A percentile compares a stretch with the other conserved stretches of the same genome.
These are phyloP conservation scores for Python bivittatus DNA, from an alignment of 2,113 vertebrate genomes.

Conservation along the genomic window DNA sequence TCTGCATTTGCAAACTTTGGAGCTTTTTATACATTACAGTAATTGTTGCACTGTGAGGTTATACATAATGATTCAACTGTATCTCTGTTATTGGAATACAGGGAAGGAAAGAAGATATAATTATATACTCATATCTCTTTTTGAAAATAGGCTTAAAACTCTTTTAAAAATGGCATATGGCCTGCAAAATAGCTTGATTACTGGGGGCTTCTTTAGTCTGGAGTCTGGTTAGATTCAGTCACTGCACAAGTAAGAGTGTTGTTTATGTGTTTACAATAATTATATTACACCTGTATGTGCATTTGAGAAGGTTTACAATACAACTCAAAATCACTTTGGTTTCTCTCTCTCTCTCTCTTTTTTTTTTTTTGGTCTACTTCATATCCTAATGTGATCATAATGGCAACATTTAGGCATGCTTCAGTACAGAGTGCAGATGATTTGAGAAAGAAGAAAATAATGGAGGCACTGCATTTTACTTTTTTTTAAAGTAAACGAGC, in stretches of 20 bases:
- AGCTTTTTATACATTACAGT: not conserved
- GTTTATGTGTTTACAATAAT: not conserved
- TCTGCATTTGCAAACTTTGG: not conserved
- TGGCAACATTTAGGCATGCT: not conserved
- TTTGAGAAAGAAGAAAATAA: not conserved
- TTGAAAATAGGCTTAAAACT: not conserved
- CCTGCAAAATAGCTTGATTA: not conserved
- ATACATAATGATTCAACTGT: not conserved
- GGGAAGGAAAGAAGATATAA: not conserved
- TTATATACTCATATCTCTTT: not conserved
- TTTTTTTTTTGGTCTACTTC: not conserved
- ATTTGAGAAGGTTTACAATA: not conserved
- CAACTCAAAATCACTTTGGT: not conserved
- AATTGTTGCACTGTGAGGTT: not conserved
- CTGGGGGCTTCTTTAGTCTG: not conserved
- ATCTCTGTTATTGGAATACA: not conserved
- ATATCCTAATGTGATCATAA: not conserved
- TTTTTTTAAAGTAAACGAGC: not conserved
- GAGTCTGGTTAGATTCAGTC: not conserved
- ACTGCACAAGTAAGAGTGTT: not conserved
- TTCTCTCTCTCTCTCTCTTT: too few species aligned
- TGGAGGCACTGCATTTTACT: not conserved
- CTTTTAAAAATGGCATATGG: not conserved
- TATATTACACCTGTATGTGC: not conserved
- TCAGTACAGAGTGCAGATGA: not conserved